These are phyloP conservation scores for Musca vetustissima DNA, from an alignment of 1,140 invertebrate species.

Conservation along the genomic window DNA sequence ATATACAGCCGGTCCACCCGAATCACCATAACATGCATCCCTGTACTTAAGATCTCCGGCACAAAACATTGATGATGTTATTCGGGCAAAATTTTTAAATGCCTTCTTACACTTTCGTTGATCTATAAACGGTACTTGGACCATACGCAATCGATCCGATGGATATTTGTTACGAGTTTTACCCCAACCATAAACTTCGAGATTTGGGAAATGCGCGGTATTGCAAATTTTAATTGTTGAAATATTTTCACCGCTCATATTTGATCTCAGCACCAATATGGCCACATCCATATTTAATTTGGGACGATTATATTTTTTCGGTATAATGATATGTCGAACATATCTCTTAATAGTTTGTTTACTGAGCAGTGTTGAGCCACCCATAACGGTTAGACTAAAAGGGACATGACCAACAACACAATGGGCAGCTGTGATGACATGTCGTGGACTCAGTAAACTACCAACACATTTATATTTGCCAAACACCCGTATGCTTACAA, in stretches of 20 bases:
- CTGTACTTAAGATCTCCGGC: constrained; percentile 54
- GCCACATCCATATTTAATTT: constrained; percentile 40
- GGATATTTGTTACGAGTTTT: constrained; percentile 11
- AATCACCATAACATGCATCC: constrained; percentile 69
- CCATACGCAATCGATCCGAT: constrained; percentile 45
- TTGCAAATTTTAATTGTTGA: constrained; percentile 28
- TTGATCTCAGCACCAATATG: constrained; percentile 28
- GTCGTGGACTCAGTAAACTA: background rate
- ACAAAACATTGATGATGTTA: constrained; percentile 57
- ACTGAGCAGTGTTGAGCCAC: background rate
- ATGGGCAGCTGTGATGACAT: background rate
- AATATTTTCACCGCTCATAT: constrained; percentile 28
- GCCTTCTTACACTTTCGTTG: constrained; percentile 27
- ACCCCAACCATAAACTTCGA: constrained; percentile 42
- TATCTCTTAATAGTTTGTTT: background rate
- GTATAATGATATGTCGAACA: constrained; percentile 21
- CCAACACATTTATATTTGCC: background rate
- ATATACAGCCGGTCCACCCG: constrained; percentile 64
- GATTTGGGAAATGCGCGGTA: constrained; percentile 29
- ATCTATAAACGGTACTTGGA: constrained; percentile 29
- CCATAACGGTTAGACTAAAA: background rate
- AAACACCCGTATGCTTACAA: background rate
- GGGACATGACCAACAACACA: background rate
- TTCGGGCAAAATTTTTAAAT: constrained; percentile 36
- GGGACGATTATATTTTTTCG: constrained; percentile 13